Base-by-base conservation (phyloP, 53 echinoderm and acorn worm genomes). In the Paelopatides confundens region DNA sequence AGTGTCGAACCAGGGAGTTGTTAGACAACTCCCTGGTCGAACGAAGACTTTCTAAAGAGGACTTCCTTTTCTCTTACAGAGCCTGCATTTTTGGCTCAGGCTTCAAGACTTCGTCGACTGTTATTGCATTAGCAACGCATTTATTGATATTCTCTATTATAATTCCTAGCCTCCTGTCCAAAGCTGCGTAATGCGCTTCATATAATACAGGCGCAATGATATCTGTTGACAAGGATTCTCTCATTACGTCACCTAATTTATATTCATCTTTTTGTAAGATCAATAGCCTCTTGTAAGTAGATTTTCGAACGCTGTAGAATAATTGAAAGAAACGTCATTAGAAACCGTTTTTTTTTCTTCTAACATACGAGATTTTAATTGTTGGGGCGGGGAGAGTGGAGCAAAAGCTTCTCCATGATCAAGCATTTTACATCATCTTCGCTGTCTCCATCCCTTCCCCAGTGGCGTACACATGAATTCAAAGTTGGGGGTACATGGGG, bases 191-290 rank as follows among this genome's bases (percentile, higher is more conserved):
- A 69, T 96, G 96, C 7, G 95, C 90, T 51, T 96, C 95, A 11
- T 93, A 62, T 2, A 96, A 29, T 3, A 96, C 95, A 2, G 96
- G 96, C 12, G 89, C 78, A 33, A 96, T 79, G 35, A 88, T 26
- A 64, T 96, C 96, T 50, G 50, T 87, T 81, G 93, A 87, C 78
- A 96, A 53, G 21, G 96, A 95, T 36, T 95, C 96, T 21, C 96
- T 62, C 95, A 96, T 95, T 66, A 96, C 92, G 84, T 96, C 96
- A 76, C 96, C 93, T 79, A 96, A 86, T 30, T 82, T 89, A 67
- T 89, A 95, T 23, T 92, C 71, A 12, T 95, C 95, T 6, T 84
- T 87, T 11, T 95, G 88, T 10, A 96, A 90, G 10, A 92, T 65
- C 33, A 79, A 36, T 15, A 96, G 88, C 43, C 96, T 86, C 24